Conservation (phyloP, 2,797 vertebrate genomes). For the Naso thynnoides region DNA sequence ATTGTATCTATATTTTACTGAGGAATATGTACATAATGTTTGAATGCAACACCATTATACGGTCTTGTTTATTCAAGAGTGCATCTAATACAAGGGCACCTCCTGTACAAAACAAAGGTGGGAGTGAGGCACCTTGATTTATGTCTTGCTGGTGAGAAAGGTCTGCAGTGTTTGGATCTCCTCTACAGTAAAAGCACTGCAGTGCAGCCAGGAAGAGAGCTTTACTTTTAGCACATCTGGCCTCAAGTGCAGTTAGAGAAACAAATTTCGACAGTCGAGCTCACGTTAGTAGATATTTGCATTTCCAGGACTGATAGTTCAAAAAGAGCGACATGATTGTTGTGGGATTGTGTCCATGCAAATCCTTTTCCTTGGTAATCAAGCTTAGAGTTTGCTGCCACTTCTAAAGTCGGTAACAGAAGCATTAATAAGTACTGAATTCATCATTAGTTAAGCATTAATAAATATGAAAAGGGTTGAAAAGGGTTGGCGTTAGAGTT, state of each 20-base stretch:
- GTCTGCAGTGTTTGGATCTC: constrained; percentile 52
- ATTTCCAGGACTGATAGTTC: constrained; percentile 28
- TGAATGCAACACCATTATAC: neutral
- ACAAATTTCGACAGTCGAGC: constrained; percentile 20
- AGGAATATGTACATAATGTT: constrained; percentile 1
- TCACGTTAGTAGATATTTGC: constrained; percentile 17
- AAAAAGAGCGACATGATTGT: constrained; percentile 31
- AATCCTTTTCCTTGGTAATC: constrained; percentile 31
- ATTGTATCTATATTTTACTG: neutral
- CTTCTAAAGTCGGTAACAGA: too few species aligned
- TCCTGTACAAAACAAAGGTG: constrained; percentile 41
- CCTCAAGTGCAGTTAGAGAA: constrained; percentile 26
- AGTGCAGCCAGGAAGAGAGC: constrained; percentile 26
- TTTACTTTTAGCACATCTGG: constrained; percentile 46
- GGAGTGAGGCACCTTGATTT: constrained; percentile 56
- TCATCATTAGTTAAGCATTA: too few species aligned
- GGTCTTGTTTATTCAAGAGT: constrained; percentile 11
- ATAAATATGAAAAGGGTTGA: too few species aligned
- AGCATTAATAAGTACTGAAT: too few species aligned
- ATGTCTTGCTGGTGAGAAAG: constrained; percentile 52
- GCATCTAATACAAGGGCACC: constrained; percentile 44
- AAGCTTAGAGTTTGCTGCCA: constrained; percentile 24
- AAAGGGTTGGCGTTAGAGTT: too few species aligned
- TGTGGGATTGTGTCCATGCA: constrained; percentile 23
- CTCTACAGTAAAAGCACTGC: constrained; percentile 38